Evolutionary conservation across 2,888 invertebrate species (phyloP), one percentile per base, ranked within the genome.

Genomic region (Neocrepidodera transversa): DNA sequence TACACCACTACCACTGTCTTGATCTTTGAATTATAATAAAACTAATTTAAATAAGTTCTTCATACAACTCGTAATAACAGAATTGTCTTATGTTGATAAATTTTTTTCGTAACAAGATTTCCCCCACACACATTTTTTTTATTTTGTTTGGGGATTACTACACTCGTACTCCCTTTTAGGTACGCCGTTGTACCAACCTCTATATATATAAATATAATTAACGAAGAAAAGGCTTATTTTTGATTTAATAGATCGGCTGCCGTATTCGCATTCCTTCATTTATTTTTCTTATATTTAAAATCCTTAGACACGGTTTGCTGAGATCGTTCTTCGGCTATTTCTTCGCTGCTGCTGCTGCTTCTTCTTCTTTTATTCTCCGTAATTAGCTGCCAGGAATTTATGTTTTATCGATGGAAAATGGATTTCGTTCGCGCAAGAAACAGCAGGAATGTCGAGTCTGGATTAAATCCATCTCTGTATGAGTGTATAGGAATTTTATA

Each of bases 371-470:
- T 50, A 64, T 66, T n/a, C 63, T 63, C 42, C 60, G 58, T 68
- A 70, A 70, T 70, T 70, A 68, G 66, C 60, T 59, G 51, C 43
- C 51, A 62, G 61, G 68, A 68, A 70, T 70, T 68, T 67, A 66
- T 64, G 64, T 64, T 64, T 58, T 60, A 65, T 68, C 66, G 62
- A 63, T 59, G 62, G 64, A 62, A 63, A 68, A 64, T 63, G 63
- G 64, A 66, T 65, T 69, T 68, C 66, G 68, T 67, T 64, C 62
- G 65, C 58, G 60, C 49, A 67, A 65, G 66, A 67, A 68, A 63
- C 67, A 65, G 65, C 62, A 60, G 66, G 70, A 68, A 70, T 70
- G 45, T 42, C 14, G 52, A 35, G 18, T 20, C 32, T 6, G 59
- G 23, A 48, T 55, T 38, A 18, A 52, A 49, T 58, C 45, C 58